A percentile compares a stretch with the other conserved stretches of the same genome.
phyloP scores from a whole-genome alignment of 1,140 invertebrate genomes.

The Drosophila repletoides region DNA sequence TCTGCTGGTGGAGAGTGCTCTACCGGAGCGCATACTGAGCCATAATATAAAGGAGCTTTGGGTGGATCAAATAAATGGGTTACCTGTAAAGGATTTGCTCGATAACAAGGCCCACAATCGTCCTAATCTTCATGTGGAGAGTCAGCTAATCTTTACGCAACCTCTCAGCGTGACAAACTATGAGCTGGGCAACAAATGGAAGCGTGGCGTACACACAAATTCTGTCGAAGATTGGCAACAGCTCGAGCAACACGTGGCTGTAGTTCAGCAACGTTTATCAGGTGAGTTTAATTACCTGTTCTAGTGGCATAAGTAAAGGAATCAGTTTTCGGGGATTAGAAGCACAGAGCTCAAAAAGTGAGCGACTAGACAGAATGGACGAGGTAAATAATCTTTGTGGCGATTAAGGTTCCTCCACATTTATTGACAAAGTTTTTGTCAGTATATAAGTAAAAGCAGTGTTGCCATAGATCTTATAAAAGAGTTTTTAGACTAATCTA shows the following conservation, averaged over 20 bases:
- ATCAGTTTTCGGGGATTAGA: too few relatives aligned
- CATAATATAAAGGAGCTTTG: slow-evolving; percentile 67
- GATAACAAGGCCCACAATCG: slow-evolving; percentile 56
- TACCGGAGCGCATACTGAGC: slow-evolving; percentile 45
- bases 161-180: slow-evolving; percentile 57
- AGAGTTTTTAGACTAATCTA: too few relatives aligned
- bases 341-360: too few relatives aligned
- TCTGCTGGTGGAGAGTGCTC: slow-evolving; percentile 52
- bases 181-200: slow-evolving; percentile 44
- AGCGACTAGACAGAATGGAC: too few relatives aligned
- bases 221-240: slow-evolving; percentile 28
- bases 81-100: slow-evolving; percentile 54
- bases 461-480: too few relatives aligned
- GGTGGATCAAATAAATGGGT: slow-evolving; percentile 61
- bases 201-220: slow-evolving; percentile 16
- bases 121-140: slow-evolving; percentile 57
- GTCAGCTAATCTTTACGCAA: slow-evolving; percentile 60
- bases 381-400: too few relatives aligned
- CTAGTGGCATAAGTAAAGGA: not conserved
- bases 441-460: too few relatives aligned
- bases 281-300: slow-evolving; percentile 18
- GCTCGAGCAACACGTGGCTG: slow-evolving; percentile 40
- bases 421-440: too few relatives aligned
- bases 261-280: slow-evolving; percentile 41
- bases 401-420: too few relatives aligned